Conservation (phyloP, 2,113 vertebrate genomes). For the Origma solitaria region DNA sequence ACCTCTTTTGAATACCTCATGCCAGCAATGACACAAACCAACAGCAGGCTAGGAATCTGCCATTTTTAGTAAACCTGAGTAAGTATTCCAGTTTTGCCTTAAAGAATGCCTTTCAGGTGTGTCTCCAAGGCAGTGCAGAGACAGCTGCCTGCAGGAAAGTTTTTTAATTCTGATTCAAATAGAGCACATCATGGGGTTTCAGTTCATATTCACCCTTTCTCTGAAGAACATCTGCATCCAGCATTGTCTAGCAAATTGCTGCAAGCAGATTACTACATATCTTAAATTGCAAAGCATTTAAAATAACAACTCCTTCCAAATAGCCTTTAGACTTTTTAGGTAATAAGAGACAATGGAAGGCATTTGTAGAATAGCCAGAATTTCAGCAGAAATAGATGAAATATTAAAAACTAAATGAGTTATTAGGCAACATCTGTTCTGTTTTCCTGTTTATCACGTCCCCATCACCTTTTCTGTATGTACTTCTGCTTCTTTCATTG, state of each 20-base stretch:
- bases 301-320: background rate
- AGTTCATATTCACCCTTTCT: background rate
- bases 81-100: background rate
- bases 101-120: background rate
- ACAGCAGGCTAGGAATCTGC: background rate
- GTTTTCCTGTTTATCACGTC: background rate
- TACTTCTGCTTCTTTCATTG: background rate
- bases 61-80: background rate
- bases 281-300: background rate
- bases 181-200: background rate
- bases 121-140: background rate
- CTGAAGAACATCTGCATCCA: background rate
- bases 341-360: background rate
- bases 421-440: background rate
- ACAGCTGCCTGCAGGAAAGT: background rate
- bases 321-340: background rate
- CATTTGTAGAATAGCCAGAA: background rate
- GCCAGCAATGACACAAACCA: background rate
- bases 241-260: background rate
- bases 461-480: background rate
- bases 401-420: background rate
- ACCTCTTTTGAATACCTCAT: background rate
- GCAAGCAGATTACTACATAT: background rate
- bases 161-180: background rate
- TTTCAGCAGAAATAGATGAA: background rate